Evolutionary conservation across 2,113 vertebrate species (phyloP), one percentile per base, ranked within the genome.

Genomic region (Sinosuthora webbiana): DNA sequence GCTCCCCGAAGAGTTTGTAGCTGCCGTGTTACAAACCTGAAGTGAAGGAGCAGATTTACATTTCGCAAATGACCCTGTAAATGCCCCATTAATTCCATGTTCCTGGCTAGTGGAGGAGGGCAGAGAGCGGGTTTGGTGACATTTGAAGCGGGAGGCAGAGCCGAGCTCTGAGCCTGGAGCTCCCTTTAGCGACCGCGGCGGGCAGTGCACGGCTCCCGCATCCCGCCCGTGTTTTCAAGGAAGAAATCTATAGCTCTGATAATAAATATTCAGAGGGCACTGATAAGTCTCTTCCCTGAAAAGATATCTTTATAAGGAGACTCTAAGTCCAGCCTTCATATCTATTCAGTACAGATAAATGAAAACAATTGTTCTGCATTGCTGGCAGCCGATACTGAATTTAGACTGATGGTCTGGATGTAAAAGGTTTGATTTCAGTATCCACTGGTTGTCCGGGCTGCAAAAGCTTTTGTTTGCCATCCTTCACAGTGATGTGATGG

Each of bases 151-250:
- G 12, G 10, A 47, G 79, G 25, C 30, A 5, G 49, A 3, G 28
- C 50, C 45, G 30, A 93, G 96, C 35, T 27, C 62, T 27, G 64
- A 90, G 93, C 79, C 93, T 97, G 92, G 97, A 97, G 97, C 78
- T 95, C 97, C 98, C 57, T 95, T 39, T 21, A 90, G 98, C 97
- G 98, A 49, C 4, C 0, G 15, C 42, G 13, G 7, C 1, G 39
- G 20, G 85, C 30, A 87, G 71, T 93, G 82, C 96, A 93, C 1
- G n/a, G 41, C 20, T 37, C 35, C 57, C 13, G 56, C n/a, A 47
- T 22, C 45, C 45, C 20, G 45, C 45, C 45, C 45, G 45, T 47
- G 45, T 47, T 82, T 78, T 90, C 47, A 65, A 53, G 25, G 30
- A 84, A 63, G 18, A 30, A 41, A 42, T 50, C 47, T 71, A 39